phyloP scores from a whole-genome alignment of 2,113 vertebrate genomes.

The Indicator maculatus region DNA sequence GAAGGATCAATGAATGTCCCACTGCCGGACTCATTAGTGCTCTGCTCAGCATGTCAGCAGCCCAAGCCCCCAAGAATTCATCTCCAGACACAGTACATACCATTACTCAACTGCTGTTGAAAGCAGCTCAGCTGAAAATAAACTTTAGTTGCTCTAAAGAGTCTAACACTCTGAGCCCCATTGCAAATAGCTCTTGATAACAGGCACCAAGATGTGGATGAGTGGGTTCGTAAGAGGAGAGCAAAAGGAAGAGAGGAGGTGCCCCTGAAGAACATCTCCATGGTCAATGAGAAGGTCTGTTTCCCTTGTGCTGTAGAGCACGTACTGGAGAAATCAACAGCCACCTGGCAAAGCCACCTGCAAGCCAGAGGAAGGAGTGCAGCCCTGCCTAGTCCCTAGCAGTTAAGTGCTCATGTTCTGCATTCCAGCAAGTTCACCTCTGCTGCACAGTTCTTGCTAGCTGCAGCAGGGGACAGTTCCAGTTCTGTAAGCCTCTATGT shows the following conservation, averaged over 20 bases:
- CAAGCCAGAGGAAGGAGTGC: background rate
- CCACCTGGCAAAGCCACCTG: background rate
- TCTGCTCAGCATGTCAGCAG: background rate
- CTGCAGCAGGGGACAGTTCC: background rate
- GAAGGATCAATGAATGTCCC: background rate
- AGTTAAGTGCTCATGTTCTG: background rate
- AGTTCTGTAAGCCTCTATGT: background rate
- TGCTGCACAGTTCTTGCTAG: background rate
- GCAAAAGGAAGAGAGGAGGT: background rate
- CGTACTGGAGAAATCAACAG: background rate
- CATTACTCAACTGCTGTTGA: background rate
- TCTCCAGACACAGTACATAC: background rate
- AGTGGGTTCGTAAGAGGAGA: background rate
- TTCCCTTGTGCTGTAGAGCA: background rate
- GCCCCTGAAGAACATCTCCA: background rate
- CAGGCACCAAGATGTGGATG: background rate
- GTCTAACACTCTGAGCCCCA: background rate
- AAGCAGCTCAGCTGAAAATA: constrained; percentile 32
- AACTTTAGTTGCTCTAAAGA: background rate
- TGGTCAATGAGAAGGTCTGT: background rate
- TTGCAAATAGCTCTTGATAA: background rate
- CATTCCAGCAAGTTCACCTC: background rate
- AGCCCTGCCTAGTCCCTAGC: background rate
- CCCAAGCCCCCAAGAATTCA: background rate
- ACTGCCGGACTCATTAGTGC: background rate